These are phyloP conservation scores for Ailurus styani DNA, from an alignment of 2,113 vertebrate genomes.

Conservation along the genomic window DNA sequence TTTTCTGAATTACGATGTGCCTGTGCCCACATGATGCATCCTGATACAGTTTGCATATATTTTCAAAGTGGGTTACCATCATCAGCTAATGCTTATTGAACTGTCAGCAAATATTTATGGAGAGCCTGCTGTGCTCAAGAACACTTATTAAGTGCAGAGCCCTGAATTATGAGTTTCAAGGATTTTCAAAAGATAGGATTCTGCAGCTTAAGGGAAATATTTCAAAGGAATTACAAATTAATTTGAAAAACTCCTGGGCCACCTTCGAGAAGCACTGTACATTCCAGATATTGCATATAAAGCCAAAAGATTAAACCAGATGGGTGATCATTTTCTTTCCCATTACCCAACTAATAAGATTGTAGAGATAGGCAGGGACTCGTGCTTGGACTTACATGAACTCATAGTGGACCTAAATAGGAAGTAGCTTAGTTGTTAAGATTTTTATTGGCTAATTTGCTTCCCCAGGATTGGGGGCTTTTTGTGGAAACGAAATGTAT, in stretches of 20 bases:
- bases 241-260: slow-evolving; percentile 43
- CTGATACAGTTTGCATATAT: not conserved
- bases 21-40: not conserved
- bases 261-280: not conserved
- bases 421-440: not conserved
- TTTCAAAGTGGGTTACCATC: slow-evolving; percentile 1
- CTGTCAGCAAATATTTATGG: slow-evolving; percentile 60
- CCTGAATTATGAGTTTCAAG: slow-evolving; percentile 52
- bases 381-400: not conserved
- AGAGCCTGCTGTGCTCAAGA: slow-evolving; percentile 54
- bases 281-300: not conserved
- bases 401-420: not conserved
- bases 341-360: not conserved
- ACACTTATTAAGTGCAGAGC: slow-evolving; percentile 47
- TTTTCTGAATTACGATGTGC: not conserved
- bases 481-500: not conserved
- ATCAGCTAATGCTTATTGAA: slow-evolving; percentile 47
- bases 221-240: slow-evolving; percentile 61
- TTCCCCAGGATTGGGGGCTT: not conserved
- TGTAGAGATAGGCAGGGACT: not conserved
- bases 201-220: slow-evolving; percentile 50
- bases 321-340: slow-evolving; percentile 37
- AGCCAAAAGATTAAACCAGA: not conserved
- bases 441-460: not conserved
- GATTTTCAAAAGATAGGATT: slow-evolving; percentile 53